Evolutionary conservation across 2,113 vertebrate genomes (phyloP).

Genomic region (Semnornis frantzii): DNA sequence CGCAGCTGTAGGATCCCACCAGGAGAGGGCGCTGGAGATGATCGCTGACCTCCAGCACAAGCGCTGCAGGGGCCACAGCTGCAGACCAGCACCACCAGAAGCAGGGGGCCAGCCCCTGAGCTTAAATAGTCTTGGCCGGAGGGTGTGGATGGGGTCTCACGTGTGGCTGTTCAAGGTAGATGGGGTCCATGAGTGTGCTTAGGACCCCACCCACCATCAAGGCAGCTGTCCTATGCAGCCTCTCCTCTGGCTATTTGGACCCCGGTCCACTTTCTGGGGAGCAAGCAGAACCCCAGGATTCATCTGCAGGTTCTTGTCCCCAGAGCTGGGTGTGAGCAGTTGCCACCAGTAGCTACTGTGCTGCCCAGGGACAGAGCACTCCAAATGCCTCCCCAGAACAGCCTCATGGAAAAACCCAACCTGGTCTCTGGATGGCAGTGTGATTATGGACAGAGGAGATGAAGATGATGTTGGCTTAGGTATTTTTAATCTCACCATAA

Average conservation of each 20-base stretch:
- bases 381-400: not conserved
- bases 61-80: accelerated
- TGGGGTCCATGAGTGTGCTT: not conserved
- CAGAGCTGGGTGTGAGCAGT: not conserved
- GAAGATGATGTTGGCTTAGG: not conserved
- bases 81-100: accelerated
- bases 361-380: not conserved
- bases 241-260: not conserved
- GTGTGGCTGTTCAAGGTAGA: not conserved
- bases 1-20: not conserved
- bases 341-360: conserved; percentile 11
- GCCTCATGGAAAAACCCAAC: not conserved
- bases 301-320: not conserved
- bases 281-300: not conserved
- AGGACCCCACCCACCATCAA: not conserved
- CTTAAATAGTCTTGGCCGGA: not conserved
- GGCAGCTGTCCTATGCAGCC: not conserved
- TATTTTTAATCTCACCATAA: not conserved
- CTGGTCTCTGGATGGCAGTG: accelerated
- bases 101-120: not conserved
- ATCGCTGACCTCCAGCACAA: not conserved
- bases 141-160: not conserved
- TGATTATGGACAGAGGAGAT: not conserved
- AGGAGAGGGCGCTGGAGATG: conserved; percentile 6
- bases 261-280: not conserved